Evolutionary conservation across 2,113 vertebrate genomes (phyloP), one percentile per base, ranked within the genome.

Genomic region (Rhagologus leucostigma): DNA sequence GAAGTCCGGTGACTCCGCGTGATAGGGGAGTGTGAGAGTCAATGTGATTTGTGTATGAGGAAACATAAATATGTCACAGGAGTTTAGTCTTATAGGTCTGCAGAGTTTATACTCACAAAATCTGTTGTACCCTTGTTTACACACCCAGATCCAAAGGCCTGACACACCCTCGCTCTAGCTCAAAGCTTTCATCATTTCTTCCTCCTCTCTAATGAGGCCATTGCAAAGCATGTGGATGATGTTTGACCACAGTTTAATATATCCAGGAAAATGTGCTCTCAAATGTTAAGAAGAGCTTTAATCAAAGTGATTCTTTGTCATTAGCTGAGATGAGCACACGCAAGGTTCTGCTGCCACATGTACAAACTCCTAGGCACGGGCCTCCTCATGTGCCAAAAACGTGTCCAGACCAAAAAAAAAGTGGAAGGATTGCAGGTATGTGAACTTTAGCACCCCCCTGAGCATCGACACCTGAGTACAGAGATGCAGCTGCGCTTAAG

Each of bases 21-120:
- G 97, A 97, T 97, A 97, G 96, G 87, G 95, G 97, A 97, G 97
- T 97, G 97, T 97, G 96, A 97, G 97, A 97, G 96, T 94, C 95
- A 73, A 97, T 97, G 96, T 97, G 96, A 97, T 97, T 97, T 97
- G 97, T 97, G 97, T 97, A 97, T 89, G 94, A 89, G 81, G 96
- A 95, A 97, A 97, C 97, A 97, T 97, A 97, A 97, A 97, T 97
- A 97, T 97, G 97, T 97, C 97, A 97, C 96, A 96, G 91, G 92
- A 97, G 97, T 97, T 97, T 97, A 97, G 96, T 97, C 97, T 97
- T 95, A 97, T 94, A 94, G 95, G 85, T 93, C 96, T 95, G 92
- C 94, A 97, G 96, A 97, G 97, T 97, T 97, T 97, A 97, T 97
- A 97, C 94, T 97, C 64, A 0, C 87, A 97, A 94, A 96, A 95